A percentile compares a stretch with the other conserved stretches of the same genome.
Evolutionary conservation across 1,140 invertebrate species (phyloP).

Genomic region (Tetragnatha versicolor): DNA sequence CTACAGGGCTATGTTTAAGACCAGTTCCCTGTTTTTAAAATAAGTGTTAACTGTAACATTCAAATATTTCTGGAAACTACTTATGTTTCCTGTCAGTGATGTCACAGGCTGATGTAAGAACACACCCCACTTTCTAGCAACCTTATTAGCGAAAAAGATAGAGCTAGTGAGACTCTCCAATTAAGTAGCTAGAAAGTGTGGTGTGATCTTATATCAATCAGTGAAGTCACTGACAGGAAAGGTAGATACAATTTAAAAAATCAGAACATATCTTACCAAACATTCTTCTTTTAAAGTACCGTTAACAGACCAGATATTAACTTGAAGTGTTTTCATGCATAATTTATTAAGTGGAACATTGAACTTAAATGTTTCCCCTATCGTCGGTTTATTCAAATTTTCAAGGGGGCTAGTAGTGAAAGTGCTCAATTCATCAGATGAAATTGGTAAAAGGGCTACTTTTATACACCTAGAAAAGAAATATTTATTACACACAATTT

Average conservation of each 20-base stretch:
- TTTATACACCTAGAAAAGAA: constrained; percentile 75
- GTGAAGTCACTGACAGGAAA: not conserved
- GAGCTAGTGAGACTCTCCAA: no score
- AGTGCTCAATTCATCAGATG: constrained; percentile 67
- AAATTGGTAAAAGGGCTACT: constrained; percentile 76
- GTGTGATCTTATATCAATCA: no score
- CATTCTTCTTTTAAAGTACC: constrained; percentile 76
- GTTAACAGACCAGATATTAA: constrained; percentile 80
- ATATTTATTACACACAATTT: not conserved
- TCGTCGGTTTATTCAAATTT: constrained; percentile 80
- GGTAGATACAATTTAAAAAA: not conserved
- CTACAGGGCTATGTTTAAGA: no score
- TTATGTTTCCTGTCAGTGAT: no score
- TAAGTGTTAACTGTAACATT: no score
- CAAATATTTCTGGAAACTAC: no score
- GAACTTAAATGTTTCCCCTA: constrained; percentile 81
- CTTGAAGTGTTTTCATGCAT: constrained; percentile 85
- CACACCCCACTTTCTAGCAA: no score
- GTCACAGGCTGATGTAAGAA: no score
- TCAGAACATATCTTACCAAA: constrained; percentile 71
- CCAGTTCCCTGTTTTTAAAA: no score
- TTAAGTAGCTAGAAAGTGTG: no score
- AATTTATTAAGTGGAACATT: constrained; percentile 77
- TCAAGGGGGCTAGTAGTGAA: constrained; percentile 77
- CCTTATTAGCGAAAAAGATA: no score